phyloP scores from a whole-genome alignment of 2,888 invertebrate species.

The Vesta saturnalis region DNA sequence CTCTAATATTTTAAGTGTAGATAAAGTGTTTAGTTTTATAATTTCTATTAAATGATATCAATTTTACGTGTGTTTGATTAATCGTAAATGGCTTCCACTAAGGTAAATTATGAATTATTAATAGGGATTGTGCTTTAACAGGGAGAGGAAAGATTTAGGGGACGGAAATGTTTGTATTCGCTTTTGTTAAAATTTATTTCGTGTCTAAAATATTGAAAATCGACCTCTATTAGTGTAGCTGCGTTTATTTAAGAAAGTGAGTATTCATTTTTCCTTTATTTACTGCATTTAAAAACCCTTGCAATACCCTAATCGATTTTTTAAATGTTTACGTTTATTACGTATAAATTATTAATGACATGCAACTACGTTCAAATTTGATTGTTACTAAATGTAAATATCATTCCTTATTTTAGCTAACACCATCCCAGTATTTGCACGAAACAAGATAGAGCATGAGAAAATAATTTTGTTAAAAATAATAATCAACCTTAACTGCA shows the following conservation, averaged over 20 bases:
- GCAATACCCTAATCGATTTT: too few relatives aligned
- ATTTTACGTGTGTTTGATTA: background rate
- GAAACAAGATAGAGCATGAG: too few relatives aligned
- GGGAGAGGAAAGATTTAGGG: background rate
- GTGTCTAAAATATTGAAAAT: background rate
- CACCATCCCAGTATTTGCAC: too few relatives aligned
- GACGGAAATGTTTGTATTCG: background rate
- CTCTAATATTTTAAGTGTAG: slow-evolving; percentile 21
- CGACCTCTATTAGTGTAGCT: background rate
- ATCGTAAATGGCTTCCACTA: slow-evolving; percentile 4
- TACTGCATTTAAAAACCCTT: too few relatives aligned
- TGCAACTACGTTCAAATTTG: slow-evolving; percentile 4
- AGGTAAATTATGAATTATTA: slow-evolving; percentile 5
- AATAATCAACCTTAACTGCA: too few relatives aligned
- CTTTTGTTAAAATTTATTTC: background rate
- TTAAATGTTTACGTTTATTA: slow-evolving; percentile 1
- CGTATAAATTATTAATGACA: background rate
- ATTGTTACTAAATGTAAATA: too few relatives aligned
- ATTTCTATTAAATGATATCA: background rate
- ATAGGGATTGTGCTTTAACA: background rate
- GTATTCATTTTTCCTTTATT: slow-evolving; percentile 1
- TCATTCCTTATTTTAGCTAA: too few relatives aligned
- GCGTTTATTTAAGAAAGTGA: background rate
- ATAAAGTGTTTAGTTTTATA: background rate
- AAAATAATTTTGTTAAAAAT: too few relatives aligned